Evolutionary conservation across 2,113 vertebrate genomes (phyloP), one percentile per base, ranked within the genome.

Genomic region (Ageneiosus marmoratus): DNA sequence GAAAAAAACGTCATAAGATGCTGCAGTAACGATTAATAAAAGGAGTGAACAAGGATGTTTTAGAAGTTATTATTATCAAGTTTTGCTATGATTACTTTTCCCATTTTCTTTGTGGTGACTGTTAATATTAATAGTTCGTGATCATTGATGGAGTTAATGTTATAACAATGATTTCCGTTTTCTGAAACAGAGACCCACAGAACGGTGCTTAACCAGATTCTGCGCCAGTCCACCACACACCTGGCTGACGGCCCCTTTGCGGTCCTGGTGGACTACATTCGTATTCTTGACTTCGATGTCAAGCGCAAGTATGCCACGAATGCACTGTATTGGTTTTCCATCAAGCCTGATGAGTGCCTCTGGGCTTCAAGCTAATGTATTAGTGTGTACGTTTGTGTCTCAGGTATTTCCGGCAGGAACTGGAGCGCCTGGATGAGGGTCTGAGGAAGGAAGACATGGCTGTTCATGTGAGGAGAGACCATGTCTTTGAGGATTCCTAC

Each of bases 401-500:
- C 79, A 98, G 97, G 87, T 98, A 98, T 82, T 98, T 98, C 91
- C 95, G 97, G 8, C 97, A 98, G 89, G 97, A 98, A 91, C 87
- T 98, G 9, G 97, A 98, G 88, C 95, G 97, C 46, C 91, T 98
- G 79, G 97, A 98, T 7, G 97, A 98, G 89, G 97, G 97, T 37
- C 93, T 97, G 73, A 93, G 96, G 82, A 97, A 97, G 90, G 97
- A 98, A 90, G 97, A 98, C 89, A 96, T 98, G 96, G 97, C 97
- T 5, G 97, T 98, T 56, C 97, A 98, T 15, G 97, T 98, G 86
- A 95, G 96, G 85, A 93, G 96, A 86, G 97, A 98, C 88, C 97
- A 98, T 27, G 97, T 98, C 74, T 98, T 98, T 88, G 97, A 98
- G 92, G 97, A 98, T 81, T 98, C 97, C 0, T 98, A 98, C 87